Base-by-base conservation (phyloP, 2,113 vertebrate species). In the Platycercus adscitus region DNA sequence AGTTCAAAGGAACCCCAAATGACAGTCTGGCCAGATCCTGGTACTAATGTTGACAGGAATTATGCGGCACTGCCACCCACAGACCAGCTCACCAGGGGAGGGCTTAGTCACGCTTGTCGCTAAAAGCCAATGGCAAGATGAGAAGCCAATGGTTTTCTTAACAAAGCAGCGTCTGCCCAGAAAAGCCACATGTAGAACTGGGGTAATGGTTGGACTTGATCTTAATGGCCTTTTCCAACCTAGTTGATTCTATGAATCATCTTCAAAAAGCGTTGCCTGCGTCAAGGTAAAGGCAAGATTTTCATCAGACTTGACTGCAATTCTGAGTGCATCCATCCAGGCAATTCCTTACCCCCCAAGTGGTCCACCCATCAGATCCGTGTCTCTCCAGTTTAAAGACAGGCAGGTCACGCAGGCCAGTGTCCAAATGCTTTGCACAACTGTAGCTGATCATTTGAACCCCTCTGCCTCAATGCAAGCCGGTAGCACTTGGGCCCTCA, bases 31-130 rank as follows among this genome's bases (percentile, higher is more conserved):
- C 71, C 31, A 13, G 17, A 25, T 5, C 35, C 81, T 6, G 39
- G 37, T 0, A 12, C 47, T 64, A 29, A 1, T 5, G 1, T 9
- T 11, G 10, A 23, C 53, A 31, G 64, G 52, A 43, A 21, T 28
- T 28, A 1, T 2, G 10, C 2, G 5, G 73, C 78, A 2, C 46
- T n/a, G 47, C 23, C 9, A 3, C 72, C 37, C 61, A 6, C 0
- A 0, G 28, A 10, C 17, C 61, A 23, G 41, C 44, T 52, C 37
- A 52, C 10, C 52, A 21, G 58, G 63, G 21, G 9, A 12, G 31
- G 19, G 8, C 29, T 49, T 1, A 2, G 73, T 9, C 69, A 58
- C 53, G 2, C 11, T 6, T 15, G 46, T 5, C 31, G 5, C 82
- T 28, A 10, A 37, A 49, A 33, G 15, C 37, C 41, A 2, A 2